phyloP scores from a whole-genome alignment of 2,888 invertebrate genomes.

The Parnassius smintheus region DNA sequence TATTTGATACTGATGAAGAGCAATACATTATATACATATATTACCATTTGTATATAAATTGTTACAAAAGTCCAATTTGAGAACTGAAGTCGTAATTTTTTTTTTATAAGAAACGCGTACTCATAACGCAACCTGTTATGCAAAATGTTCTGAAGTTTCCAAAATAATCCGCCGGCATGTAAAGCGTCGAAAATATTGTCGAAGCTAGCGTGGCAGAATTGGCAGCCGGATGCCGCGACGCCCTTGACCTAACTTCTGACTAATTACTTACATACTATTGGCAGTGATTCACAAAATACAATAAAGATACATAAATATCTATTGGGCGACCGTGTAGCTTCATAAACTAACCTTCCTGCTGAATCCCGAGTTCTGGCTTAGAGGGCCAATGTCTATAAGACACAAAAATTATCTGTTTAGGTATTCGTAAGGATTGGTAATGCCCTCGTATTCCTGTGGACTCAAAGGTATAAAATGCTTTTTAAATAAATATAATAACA shows the following conservation, averaged over 20 bases:
- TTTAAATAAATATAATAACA: too few species aligned
- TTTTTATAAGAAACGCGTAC: background rate
- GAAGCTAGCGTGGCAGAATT: slow-evolving; percentile 31
- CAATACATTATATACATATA: too few species aligned
- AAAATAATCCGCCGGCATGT: slow-evolving; percentile 1
- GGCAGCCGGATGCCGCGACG: slow-evolving; percentile 43
- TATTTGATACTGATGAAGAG: too few species aligned
- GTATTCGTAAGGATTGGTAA: too few species aligned
- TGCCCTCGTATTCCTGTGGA: too few species aligned
- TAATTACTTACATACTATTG: slow-evolving; percentile 55
- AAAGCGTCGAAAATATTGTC: slow-evolving; percentile 5
- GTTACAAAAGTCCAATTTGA: background rate
- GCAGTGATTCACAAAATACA: slow-evolving; percentile 39
- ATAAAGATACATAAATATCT: background rate
- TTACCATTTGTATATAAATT: too few species aligned
- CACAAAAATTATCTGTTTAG: too few species aligned
- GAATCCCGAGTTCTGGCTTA: too few species aligned
- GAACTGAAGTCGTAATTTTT: background rate
- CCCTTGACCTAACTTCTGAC: slow-evolving; percentile 68
- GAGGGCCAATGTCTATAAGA: too few species aligned
- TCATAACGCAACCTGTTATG: slow-evolving; percentile 5
- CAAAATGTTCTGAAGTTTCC: slow-evolving; percentile 6
- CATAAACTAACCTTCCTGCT: too few species aligned
- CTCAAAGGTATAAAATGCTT: too few species aligned
- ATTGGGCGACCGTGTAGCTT: too few species aligned